Base-by-base conservation (phyloP, 2,888 invertebrate species). In the Tanypteryx hageni region DNA sequence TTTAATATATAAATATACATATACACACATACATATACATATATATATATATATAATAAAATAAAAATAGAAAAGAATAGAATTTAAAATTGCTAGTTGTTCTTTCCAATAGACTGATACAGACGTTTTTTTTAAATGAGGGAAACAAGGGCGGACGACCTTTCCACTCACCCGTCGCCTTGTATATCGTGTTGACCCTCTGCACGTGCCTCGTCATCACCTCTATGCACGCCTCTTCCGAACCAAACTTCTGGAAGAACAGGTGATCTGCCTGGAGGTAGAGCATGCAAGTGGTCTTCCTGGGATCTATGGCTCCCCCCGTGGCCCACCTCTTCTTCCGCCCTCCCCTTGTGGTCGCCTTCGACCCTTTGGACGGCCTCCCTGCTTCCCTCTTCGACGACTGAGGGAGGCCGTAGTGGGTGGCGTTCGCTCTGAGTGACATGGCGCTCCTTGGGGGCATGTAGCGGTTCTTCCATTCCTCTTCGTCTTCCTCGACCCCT, bases 261-360 rank as follows among this genome's bases (percentile, higher is more conserved):
- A 99, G 97, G 95, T 99, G 99, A 95, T 98, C 98, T 7, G 99
- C 99, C 95, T 99, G 99, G 94, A 99, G 96, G 95, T 99, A 99
- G 92, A 99, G 96, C 96, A 99, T 98, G 94, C 99, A 99, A 0
- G 99, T 99, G 76, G 98, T 98, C 95, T 99, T 99, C 94, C 97
- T 97, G 57, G 98, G 98, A 95, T 98, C 98, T 83, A 98, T 96
- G 1, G 97, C 97, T n/a, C 85, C 11, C 97, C 97, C 93, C 97
- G 95, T 93, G 94, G 95, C 94, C 93, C 95, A 93, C 94, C 92
- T 94, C 94, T 92, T 61, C 57, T 83, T 44, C 59, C 92, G 18
- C 76, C 57, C 91, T 59, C 58, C 94, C 96, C 56, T n/a, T 3
- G 16, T 4, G 44, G 81, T 61, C 58, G 58, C 31, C 61, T 22